Evolutionary conservation across 2,797 vertebrate genomes (phyloP).

Genomic region (Acrossocheilus fasciatus): DNA sequence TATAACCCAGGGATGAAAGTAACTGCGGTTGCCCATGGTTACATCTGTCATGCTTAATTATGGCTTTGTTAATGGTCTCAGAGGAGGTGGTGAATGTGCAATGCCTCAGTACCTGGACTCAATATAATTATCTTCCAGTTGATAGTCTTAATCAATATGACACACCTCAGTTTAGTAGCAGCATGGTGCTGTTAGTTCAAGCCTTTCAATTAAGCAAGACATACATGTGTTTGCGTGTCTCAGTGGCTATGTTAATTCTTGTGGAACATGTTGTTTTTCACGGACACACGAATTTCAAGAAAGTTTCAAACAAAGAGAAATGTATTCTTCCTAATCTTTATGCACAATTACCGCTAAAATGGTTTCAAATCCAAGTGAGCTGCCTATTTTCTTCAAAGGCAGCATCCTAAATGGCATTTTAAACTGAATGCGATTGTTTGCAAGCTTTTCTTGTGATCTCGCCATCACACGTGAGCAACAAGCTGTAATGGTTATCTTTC

Average conservation of each 20-base stretch:
- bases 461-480: background rate
- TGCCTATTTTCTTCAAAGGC: background rate
- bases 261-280: background rate
- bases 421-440: background rate
- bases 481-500: conserved; percentile 11
- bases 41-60: conserved; percentile 55
- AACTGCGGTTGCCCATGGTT: conserved; percentile 49
- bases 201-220: conserved; percentile 33
- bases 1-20: conserved; percentile 25
- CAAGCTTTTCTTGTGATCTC: conserved; percentile 1
- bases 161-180: conserved; percentile 34
- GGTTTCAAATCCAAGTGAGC: background rate
- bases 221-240: conserved; percentile 33
- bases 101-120: conserved; percentile 23
- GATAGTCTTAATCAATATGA: conserved; percentile 48
- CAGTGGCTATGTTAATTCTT: background rate
- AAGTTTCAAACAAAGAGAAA: background rate
- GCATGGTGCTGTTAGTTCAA: background rate
- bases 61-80: conserved; percentile 50
- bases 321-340: background rate
- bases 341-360: background rate
- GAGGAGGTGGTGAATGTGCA: conserved; percentile 21
- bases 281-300: background rate
- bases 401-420: background rate
- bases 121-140: conserved; percentile 48